phyloP scores from a whole-genome alignment of 2,888 invertebrate species.

The Notodonta dromedarius region DNA sequence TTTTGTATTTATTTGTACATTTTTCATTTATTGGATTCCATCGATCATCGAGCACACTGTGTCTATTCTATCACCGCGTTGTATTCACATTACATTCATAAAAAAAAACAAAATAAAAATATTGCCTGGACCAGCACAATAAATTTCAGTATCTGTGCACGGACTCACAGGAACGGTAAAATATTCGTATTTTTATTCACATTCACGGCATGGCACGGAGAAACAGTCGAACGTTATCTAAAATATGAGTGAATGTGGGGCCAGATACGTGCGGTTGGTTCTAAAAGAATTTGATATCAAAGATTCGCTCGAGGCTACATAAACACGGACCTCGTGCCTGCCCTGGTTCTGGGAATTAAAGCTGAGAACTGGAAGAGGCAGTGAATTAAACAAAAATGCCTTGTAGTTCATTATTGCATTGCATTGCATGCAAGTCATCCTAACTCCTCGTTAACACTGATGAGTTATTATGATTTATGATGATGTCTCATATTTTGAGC shows the following conservation, averaged over 20 bases:
- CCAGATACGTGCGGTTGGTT: constrained; percentile 70
- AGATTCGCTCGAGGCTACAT: constrained; percentile 61
- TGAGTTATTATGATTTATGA: too few species aligned
- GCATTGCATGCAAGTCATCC: too few species aligned
- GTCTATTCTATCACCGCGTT: constrained; percentile 24
- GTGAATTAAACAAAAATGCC: too few species aligned
- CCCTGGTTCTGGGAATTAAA: constrained; percentile 18
- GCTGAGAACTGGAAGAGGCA: constrained; percentile 19
- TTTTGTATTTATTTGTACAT: background rate
- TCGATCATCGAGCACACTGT: constrained; percentile 21
- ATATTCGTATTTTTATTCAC: constrained; percentile 73
- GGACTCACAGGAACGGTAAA: constrained; percentile 54
- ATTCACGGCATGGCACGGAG: constrained; percentile 57
- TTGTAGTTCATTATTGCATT: too few species aligned
- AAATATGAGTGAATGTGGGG: constrained; percentile 73
- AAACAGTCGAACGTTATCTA: constrained; percentile 77
- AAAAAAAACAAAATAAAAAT: constrained; percentile 45
- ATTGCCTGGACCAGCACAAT: constrained; percentile 43
- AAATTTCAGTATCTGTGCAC: constrained; percentile 56
- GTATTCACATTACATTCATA: constrained; percentile 38
- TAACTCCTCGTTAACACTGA: too few species aligned
- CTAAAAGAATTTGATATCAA: constrained; percentile 80
- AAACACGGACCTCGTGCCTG: constrained; percentile 43
- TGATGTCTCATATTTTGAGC: too few species aligned
- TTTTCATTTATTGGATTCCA: constrained; percentile 16